Conservation (phyloP, 1,140 invertebrate species). For the Bombus huntii region DNA sequence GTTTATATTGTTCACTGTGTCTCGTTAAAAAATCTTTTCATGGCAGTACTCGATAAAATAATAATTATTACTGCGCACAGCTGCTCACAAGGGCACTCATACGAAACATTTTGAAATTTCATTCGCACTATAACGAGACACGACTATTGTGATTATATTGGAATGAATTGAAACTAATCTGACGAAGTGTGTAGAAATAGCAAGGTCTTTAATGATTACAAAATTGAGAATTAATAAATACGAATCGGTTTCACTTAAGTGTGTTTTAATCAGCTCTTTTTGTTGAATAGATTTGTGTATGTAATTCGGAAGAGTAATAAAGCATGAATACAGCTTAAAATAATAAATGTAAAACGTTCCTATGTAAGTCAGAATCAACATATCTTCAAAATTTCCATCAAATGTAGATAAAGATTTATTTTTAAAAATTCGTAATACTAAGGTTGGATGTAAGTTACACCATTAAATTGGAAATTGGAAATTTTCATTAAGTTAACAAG, state of each 20-base stretch:
- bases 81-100: too few relatives aligned
- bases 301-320: too few relatives aligned
- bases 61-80: neutral
- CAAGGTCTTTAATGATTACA: neutral
- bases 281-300: too few relatives aligned
- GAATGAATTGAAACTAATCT: too few relatives aligned
- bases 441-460: neutral
- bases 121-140: too few relatives aligned
- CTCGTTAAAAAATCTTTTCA: conserved; percentile 47
- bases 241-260: neutral
- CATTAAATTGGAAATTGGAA: neutral
- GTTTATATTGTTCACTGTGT: neutral
- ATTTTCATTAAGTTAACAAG: neutral
- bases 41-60: conserved; percentile 18
- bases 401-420: too few relatives aligned
- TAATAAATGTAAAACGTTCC: too few relatives aligned
- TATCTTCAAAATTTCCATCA: too few relatives aligned
- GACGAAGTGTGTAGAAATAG: too few relatives aligned
- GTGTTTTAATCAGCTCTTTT: neutral
- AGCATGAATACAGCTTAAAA: too few relatives aligned
- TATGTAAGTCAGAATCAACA: too few relatives aligned
- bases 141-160: too few relatives aligned
- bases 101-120: neutral
- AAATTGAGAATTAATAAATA: neutral
- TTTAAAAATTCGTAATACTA: neutral